A percentile compares a stretch with the other conserved stretches of the same genome.
phyloP scores from a whole-genome alignment of 1,140 invertebrate species.

The Macrostomum lignano region DNA sequence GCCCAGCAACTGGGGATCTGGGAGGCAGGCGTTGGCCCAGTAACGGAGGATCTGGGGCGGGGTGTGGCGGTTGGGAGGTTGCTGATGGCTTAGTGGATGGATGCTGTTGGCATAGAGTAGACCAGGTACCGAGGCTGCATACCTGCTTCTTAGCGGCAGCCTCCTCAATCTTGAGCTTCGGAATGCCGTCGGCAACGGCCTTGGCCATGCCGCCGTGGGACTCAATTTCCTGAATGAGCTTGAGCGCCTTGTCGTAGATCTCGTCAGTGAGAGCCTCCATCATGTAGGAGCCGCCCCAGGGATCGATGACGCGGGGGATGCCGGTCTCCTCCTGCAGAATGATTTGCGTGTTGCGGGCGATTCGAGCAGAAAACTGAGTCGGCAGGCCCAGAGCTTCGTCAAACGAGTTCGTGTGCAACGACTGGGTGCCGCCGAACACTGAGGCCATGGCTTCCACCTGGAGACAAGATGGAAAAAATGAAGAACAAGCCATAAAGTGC shows the following conservation, averaged over 20 bases:
- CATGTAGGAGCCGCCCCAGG: slow-evolving; percentile 39
- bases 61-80: too few relatives aligned
- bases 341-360: slow-evolving; percentile 39
- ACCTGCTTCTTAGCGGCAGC: slow-evolving; percentile 38
- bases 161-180: slow-evolving; percentile 39
- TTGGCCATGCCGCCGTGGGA: slow-evolving; percentile 39
- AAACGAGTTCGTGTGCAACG: slow-evolving; percentile 38
- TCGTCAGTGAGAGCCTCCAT: slow-evolving; percentile 37
- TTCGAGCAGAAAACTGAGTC: slow-evolving; percentile 35
- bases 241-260: slow-evolving; percentile 32
- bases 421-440: slow-evolving; percentile 40
- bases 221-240: slow-evolving; percentile 36
- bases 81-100: too few relatives aligned
- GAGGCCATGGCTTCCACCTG: slow-evolving; percentile 40
- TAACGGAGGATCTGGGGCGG: too few relatives aligned
- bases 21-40: too few relatives aligned
- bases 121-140: too few relatives aligned
- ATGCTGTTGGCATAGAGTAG: too few relatives aligned
- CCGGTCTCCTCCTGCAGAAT: slow-evolving; percentile 39
- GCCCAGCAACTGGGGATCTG: too few relatives aligned
- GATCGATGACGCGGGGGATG: slow-evolving; percentile 38
- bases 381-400: slow-evolving; percentile 39
- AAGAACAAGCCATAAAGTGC: too few relatives aligned
- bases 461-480: too few relatives aligned
- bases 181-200: slow-evolving; percentile 37